Evolutionary conservation across 2,113 vertebrate genomes (phyloP).

Genomic region (Dicaeum eximium): DNA sequence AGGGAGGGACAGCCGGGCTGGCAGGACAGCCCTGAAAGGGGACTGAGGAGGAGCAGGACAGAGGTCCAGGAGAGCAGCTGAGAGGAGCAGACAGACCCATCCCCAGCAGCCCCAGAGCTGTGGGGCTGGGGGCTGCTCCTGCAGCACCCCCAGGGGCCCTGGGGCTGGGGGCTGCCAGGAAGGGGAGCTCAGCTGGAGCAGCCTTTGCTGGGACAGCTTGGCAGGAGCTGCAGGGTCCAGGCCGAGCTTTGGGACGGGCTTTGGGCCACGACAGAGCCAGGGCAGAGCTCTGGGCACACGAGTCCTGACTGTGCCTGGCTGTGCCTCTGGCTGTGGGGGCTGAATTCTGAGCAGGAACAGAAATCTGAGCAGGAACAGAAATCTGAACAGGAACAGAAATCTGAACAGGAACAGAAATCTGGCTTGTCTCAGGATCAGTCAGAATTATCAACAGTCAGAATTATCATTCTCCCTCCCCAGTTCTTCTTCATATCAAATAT

Average conservation of each 20-base stretch:
- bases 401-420: background rate
- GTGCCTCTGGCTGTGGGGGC: background rate
- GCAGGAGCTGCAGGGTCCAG: background rate
- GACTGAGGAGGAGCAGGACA: background rate
- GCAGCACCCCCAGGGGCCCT: background rate
- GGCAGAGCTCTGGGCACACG: background rate
- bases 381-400: too few species aligned
- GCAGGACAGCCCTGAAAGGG: background rate
- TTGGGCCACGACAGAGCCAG: background rate
- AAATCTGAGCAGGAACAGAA: background rate
- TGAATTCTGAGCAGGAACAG: background rate
- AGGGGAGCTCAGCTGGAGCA: background rate
- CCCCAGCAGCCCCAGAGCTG: fast-evolving
- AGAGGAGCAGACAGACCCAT: background rate
- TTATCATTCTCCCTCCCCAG: background rate
- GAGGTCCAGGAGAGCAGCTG: background rate
- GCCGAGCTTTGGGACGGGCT: fast-evolving
- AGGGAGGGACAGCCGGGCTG: fast-evolving
- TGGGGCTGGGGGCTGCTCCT: background rate
- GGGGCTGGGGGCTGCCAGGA: background rate
- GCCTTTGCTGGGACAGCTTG: background rate
- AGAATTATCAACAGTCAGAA: constrained; percentile 8
- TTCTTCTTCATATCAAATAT: background rate
- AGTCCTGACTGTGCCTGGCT: background rate
- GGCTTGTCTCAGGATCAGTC: constrained; percentile 3